These are phyloP conservation scores for Archaeoteleia sp. DNA, from an alignment of 2,888 invertebrate species.

Conservation along the genomic window DNA sequence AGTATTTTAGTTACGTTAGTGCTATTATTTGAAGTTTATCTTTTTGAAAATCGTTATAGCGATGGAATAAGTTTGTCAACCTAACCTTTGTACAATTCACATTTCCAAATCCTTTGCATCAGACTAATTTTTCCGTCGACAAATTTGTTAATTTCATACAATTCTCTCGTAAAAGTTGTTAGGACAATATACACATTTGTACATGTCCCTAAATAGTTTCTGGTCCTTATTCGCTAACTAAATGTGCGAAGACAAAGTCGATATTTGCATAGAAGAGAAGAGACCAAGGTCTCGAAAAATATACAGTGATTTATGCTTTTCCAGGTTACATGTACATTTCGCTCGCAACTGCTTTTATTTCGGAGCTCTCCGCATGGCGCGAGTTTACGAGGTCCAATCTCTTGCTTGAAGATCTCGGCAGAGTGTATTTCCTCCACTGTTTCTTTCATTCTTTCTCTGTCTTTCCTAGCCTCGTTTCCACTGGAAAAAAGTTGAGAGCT, in stretches of 20 bases:
- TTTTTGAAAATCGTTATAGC: no score
- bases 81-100: no score
- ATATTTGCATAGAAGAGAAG: constrained; percentile 27
- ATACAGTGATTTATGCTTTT: constrained; percentile 29
- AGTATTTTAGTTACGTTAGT: no score
- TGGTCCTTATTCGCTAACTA: background rate
- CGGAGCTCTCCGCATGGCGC: constrained; percentile 16
- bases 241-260: constrained; percentile 13
- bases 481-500: constrained; percentile 17
- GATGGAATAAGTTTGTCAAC: no score
- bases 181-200: no score
- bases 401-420: constrained; percentile 12
- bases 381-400: constrained; percentile 31
- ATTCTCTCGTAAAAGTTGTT: no score
- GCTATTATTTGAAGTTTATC: no score
- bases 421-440: constrained; percentile 12
- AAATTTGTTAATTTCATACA: no score
- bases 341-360: constrained; percentile 8
- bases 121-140: no score
- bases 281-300: constrained; percentile 24
- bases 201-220: no score
- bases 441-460: background rate
- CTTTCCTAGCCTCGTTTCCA: no score
- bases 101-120: no score
- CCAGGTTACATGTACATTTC: constrained; percentile 8